Conservation (phyloP, 2,888 invertebrate species). For the Apodemia zela region DNA sequence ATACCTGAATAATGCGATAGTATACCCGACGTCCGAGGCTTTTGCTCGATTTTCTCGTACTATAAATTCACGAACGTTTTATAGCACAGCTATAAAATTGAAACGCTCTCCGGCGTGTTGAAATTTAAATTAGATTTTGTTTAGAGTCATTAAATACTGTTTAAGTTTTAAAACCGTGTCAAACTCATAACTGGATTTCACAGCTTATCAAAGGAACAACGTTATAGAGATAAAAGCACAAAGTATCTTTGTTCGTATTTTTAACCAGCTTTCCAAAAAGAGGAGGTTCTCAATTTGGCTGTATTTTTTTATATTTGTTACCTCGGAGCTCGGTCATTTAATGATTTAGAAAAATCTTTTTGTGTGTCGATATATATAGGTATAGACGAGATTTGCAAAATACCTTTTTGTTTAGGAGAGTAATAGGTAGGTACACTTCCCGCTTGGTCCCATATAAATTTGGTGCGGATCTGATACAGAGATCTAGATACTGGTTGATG, state of each 20-base stretch:
- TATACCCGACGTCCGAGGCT: conserved; percentile 29
- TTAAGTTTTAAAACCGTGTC: conserved; percentile 1
- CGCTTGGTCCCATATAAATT: no score
- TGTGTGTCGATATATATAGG: no score
- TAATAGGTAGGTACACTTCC: no score
- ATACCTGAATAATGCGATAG: conserved; percentile 41
- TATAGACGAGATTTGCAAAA: no score
- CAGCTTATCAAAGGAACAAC: neutral
- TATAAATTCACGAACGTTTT: conserved; percentile 33
- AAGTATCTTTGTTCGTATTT: neutral
- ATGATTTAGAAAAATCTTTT: no score
- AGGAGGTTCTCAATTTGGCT: no score
- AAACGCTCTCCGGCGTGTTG: conserved; percentile 26
- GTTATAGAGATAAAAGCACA: neutral
- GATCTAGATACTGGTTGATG: no score
- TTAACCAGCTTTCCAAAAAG: neutral
- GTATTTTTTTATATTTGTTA: no score
- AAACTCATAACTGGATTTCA: neutral
- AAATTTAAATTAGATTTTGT: conserved; percentile 26
- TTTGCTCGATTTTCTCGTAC: conserved; percentile 30
- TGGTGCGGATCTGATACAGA: no score
- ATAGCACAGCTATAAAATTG: conserved; percentile 33
- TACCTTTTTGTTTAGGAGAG: no score
- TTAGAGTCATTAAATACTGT: conserved; percentile 17
- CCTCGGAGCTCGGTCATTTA: no score